Conservation (phyloP, 2,797 vertebrate species). For the Anas georgica region DNA sequence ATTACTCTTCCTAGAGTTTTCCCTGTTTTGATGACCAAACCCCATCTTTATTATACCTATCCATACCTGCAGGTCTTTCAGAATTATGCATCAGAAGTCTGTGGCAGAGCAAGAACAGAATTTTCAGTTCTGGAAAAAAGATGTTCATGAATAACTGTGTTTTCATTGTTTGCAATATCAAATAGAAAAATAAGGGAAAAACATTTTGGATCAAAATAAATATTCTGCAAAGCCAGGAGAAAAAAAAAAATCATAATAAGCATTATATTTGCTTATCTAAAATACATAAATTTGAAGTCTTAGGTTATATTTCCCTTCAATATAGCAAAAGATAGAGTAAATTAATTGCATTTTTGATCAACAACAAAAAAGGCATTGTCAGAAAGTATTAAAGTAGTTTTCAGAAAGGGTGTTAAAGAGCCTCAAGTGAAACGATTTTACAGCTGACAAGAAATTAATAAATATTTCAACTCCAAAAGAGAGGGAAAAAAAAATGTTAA, state of each 20-base stretch:
- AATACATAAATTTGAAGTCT: neutral
- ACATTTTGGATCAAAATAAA: neutral
- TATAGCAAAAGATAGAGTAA: neutral
- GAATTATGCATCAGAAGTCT: neutral
- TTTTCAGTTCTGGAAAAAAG: neutral
- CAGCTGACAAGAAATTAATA: neutral
- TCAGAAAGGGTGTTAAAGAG: neutral
- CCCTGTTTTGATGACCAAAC: neutral
- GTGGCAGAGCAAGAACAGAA: neutral
- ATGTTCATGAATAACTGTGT: fast-evolving
- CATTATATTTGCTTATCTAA: neutral
- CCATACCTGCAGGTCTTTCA: neutral
- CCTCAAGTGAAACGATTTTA: neutral
- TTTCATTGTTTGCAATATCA: neutral
- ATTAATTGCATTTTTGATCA: neutral
- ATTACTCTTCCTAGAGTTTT: neutral
- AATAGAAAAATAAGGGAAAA: neutral
- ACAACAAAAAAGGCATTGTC: neutral
- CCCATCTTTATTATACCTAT: neutral
- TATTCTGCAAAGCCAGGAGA: neutral
- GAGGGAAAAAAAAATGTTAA: neutral
- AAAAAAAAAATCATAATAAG: neutral
- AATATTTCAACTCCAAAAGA: neutral
- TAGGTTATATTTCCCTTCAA: neutral
- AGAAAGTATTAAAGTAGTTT: neutral